A percentile compares a stretch with the other conserved stretches of the same genome.
Conservation (phyloP, 2,888 invertebrate genomes). For the Asteroscopus sphinx region DNA sequence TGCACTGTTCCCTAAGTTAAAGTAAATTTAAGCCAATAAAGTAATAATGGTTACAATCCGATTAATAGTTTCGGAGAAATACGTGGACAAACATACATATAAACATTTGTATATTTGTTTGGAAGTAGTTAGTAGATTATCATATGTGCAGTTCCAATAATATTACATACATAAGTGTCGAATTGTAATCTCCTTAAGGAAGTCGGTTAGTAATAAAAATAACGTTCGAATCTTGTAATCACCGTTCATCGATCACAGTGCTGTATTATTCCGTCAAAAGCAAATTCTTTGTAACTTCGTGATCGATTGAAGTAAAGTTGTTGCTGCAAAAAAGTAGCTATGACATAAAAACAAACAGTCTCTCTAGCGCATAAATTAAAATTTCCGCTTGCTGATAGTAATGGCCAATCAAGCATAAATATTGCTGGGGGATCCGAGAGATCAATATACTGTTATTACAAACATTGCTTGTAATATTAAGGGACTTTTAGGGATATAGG, state of each 20-base stretch:
- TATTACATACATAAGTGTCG: too few relatives aligned
- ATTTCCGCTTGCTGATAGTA: constrained; percentile 85
- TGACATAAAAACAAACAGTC: constrained; percentile 86
- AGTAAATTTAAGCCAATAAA: too few relatives aligned
- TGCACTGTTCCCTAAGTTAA: too few relatives aligned
- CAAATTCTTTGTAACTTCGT: constrained; percentile 78
- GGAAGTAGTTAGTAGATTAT: too few relatives aligned
- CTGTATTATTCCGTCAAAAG: constrained; percentile 66
- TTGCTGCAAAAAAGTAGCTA: constrained; percentile 78
- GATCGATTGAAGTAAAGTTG: constrained; percentile 73
- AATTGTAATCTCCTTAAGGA: too few relatives aligned
- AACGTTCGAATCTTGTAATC: constrained; percentile 49
- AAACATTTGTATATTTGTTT: too few relatives aligned
- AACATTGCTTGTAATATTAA: constrained; percentile 42
- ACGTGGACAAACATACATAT: too few relatives aligned
- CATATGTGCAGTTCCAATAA: too few relatives aligned
- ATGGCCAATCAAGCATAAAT: constrained; percentile 85
- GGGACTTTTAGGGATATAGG: constrained; percentile 45
- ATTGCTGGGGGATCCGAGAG: constrained; percentile 75
- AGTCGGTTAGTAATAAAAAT: too few relatives aligned
- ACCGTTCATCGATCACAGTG: constrained; percentile 63
- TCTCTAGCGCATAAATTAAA: constrained; percentile 87
- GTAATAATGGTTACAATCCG: too few relatives aligned
- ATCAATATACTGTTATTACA: constrained; percentile 71
- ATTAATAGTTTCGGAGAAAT: too few relatives aligned